Evolutionary conservation across 2,888 invertebrate species (phyloP).

Genomic region (Hesperia comma): DNA sequence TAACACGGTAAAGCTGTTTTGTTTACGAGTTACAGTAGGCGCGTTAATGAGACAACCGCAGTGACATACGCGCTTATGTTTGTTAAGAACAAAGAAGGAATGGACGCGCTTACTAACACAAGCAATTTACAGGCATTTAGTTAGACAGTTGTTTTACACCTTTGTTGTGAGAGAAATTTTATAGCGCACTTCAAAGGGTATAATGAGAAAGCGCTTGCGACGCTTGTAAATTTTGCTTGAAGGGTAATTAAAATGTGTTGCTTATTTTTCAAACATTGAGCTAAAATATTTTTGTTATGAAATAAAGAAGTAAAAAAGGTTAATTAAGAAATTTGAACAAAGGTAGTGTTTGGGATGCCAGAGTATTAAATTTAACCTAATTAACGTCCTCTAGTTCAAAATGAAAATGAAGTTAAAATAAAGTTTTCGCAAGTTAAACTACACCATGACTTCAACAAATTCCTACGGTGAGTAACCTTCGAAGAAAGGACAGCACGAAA

Average conservation of each 20-base stretch:
- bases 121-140: conserved; percentile 31
- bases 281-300: background rate
- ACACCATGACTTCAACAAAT: too few species aligned
- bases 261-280: background rate
- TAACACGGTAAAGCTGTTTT: conserved; percentile 33
- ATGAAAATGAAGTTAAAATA: too few species aligned
- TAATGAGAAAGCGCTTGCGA: background rate
- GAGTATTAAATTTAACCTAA: too few species aligned
- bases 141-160: conserved; percentile 20
- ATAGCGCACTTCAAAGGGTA: conserved; percentile 9
- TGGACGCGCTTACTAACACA: conserved; percentile 37
- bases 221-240: background rate
- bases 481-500: too few species aligned
- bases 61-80: conserved; percentile 43
- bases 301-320: too few species aligned
- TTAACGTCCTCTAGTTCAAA: too few species aligned
- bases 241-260: background rate
- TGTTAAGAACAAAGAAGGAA: conserved; percentile 42
- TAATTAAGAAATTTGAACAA: too few species aligned
- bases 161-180: conserved; percentile 5
- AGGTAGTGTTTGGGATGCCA: too few species aligned
- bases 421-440: too few species aligned
- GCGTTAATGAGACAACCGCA: conserved; percentile 48
- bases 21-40: conserved; percentile 42
- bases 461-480: too few species aligned